A percentile compares a stretch with the other conserved stretches of the same genome.
These are phyloP conservation scores for Omphaloscelis lunosa DNA, from an alignment of 2,888 invertebrate species.

Conservation along the genomic window DNA sequence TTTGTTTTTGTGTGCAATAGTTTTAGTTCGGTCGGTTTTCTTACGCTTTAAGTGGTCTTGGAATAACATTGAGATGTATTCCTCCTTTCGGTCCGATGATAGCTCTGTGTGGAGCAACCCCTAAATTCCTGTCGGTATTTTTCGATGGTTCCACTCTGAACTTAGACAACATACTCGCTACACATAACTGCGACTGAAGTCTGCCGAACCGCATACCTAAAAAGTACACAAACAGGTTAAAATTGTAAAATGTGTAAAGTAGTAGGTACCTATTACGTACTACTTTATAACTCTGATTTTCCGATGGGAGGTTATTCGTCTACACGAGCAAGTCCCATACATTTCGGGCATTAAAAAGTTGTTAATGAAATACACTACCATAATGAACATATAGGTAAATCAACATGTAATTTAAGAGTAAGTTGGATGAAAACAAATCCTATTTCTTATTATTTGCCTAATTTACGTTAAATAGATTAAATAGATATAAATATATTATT, in stretches of 20 bases:
- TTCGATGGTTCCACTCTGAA: slow-evolving; percentile 69
- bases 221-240: slow-evolving; percentile 32
- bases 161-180: slow-evolving; percentile 70
- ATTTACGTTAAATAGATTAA: not conserved
- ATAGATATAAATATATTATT: not conserved
- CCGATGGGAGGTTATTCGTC: not conserved
- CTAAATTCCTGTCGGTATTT: slow-evolving; percentile 60
- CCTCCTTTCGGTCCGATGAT: slow-evolving; percentile 56
- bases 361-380: not conserved
- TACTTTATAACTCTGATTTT: not conserved
- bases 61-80: slow-evolving; percentile 55
- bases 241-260: not conserved
- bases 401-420: not conserved
- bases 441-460: not conserved
- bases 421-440: not conserved
- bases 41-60: slow-evolving; percentile 21
- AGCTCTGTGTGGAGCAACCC: slow-evolving; percentile 40
- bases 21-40: not conserved
- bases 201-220: slow-evolving; percentile 77
- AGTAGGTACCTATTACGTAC: not conserved
- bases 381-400: not conserved
- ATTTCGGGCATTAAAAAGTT: not conserved
- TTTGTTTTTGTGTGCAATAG: no score
- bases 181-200: slow-evolving; percentile 71
- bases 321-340: not conserved